These are phyloP conservation scores for Emydoidea blandingii DNA, from an alignment of 2,797 vertebrate species.

Conservation along the genomic window DNA sequence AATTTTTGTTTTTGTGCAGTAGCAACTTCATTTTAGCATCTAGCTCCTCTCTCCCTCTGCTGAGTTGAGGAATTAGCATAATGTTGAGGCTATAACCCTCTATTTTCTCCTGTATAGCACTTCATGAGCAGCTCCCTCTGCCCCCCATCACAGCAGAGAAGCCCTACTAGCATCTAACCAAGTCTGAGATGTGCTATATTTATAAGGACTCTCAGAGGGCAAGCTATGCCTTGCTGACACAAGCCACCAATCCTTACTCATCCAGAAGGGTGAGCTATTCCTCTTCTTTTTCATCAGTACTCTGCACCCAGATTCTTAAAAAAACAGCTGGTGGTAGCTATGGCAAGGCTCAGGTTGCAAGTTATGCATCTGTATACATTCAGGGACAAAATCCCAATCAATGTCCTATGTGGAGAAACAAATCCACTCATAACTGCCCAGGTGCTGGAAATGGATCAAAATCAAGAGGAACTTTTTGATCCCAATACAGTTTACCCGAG, in stretches of 20 bases:
- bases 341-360: accelerated
- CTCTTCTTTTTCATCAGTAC: background rate
- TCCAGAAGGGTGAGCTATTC: background rate
- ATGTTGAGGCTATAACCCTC: background rate
- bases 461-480: background rate
- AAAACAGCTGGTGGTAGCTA: background rate
- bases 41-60: background rate
- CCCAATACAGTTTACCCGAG: background rate
- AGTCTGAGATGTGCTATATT: background rate
- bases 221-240: background rate
- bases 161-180: background rate
- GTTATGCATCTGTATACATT: accelerated
- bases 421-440: background rate
- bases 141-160: background rate
- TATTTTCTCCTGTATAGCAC: background rate
- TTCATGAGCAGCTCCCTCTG: background rate
- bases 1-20: background rate
- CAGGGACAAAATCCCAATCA: background rate
- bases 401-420: background rate
- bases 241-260: background rate
- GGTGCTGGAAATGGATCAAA: background rate
- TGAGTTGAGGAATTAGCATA: background rate
- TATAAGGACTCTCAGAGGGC: background rate
- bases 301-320: background rate
- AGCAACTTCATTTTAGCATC: background rate